Evolutionary conservation across 2,888 invertebrate species (phyloP), one percentile per base, ranked within the genome.

Genomic region (Neria commutata): DNA sequence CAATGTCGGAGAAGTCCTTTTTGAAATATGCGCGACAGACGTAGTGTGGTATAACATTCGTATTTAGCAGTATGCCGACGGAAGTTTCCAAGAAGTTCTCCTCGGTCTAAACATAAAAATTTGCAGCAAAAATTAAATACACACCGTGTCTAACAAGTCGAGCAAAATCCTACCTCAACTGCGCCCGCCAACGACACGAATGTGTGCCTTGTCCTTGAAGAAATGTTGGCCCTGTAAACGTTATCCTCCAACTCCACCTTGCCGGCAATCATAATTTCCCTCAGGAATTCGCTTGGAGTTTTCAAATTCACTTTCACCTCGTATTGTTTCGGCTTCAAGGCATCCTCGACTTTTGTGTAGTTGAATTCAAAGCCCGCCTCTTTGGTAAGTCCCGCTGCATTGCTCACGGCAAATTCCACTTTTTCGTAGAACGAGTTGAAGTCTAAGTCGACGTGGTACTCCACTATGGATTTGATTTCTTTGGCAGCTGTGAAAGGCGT

Each of bases 1-100:
- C 89, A 0, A 83, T 78, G 1, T 86, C 85, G 0, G 88, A 86
- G 63, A 89, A 88, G 69, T 91, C 88, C 67, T 90, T 90, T 67
- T 87, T 89, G 46, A 89, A 85, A 65, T 85, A 84, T 69, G 89
- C 83, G 66, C 86, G 86, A 21, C 88, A 87, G 63, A 84, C 86
- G 55, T 91, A 91, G 53, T 91, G 83, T 2, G 85, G 85, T 19
- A 91, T 80, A 52, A 86, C 83, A 0, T 86, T 84, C 0, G 90
- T 89, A 0, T 86, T 85, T 1, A 91, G 79, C 65, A 87, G 84
- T n/a, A 88, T 73, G 16, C 85, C 85, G 40, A 88, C 81, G 0
- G 85, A 84, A 0, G 86, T 84, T 66, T 90, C 88, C 11, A 90
- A 77, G 69, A 87, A 88, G 3, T 85, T 86, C 14, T 88, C 87